Conservation (phyloP, 2,888 invertebrate genomes). For the Trachelus stipa region DNA sequence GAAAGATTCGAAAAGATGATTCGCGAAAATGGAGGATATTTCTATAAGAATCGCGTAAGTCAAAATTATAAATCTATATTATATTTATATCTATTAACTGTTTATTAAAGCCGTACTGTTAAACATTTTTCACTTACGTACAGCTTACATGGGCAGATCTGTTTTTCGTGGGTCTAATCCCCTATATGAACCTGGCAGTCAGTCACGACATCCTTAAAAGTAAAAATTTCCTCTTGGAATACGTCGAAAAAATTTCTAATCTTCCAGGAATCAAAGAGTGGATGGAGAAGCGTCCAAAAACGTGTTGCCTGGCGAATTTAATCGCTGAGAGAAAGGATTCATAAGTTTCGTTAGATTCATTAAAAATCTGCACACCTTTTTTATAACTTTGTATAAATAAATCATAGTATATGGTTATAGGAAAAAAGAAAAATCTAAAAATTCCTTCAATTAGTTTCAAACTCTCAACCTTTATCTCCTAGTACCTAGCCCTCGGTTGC, state of each 20-base stretch:
- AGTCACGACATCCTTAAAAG: constrained; percentile 26
- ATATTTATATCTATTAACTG: not conserved
- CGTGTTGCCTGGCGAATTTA: constrained; percentile 8
- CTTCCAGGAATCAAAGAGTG: constrained; percentile 27
- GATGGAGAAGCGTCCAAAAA: constrained; percentile 4
- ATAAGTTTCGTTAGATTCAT: too few relatives aligned
- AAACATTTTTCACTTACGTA: not conserved
- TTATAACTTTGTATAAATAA: not conserved
- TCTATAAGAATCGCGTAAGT: constrained; percentile 17
- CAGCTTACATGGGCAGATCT: constrained; percentile 40
- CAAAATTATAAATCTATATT: not conserved
- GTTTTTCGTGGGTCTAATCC: constrained; percentile 30
- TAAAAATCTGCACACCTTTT: not conserved
- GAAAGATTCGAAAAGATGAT: constrained; percentile 8
- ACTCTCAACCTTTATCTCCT: not conserved
- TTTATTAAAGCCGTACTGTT: too few relatives aligned
- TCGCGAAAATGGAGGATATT: constrained; percentile 19
- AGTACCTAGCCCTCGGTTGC: not conserved
- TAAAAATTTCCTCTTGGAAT: constrained; percentile 24
- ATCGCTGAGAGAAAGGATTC: too few relatives aligned
- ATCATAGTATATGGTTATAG: not conserved
- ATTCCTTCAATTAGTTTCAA: not conserved
- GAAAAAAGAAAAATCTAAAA: not conserved
- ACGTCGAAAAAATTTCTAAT: constrained; percentile 26
- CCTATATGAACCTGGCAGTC: constrained; percentile 27